These are phyloP conservation scores for Melanotaenia maccullochi DNA, from an alignment of 2,797 vertebrate species.

Conservation along the genomic window DNA sequence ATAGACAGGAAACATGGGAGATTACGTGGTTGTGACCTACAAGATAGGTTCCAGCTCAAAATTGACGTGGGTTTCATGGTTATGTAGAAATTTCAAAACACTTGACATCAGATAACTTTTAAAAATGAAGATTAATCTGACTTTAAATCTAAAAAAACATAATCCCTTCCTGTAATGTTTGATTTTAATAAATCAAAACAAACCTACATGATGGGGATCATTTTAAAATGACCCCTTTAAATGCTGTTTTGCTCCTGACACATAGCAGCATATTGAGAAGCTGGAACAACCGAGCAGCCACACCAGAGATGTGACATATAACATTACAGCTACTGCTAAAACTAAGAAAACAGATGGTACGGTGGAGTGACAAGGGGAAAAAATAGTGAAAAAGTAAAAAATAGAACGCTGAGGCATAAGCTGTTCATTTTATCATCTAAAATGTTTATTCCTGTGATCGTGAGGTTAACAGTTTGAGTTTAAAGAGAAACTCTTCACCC, in stretches of 20 bases:
- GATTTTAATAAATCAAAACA: conserved; percentile 35
- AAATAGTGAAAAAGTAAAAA: not conserved
- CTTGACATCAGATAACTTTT: not conserved
- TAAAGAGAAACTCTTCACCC: conserved; percentile 7
- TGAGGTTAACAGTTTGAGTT: not conserved
- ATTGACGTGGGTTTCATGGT: not conserved
- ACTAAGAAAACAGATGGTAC: conserved; percentile 7
- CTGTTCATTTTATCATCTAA: not conserved
- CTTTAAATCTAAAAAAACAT: conserved; percentile 1
- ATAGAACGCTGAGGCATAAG: not conserved
- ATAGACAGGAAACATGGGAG: not conserved
- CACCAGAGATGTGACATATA: conserved; percentile 6
- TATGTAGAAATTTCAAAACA: too few species aligned
- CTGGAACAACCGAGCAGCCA: conserved; percentile 8
- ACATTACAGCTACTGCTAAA: not conserved
- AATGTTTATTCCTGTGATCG: conserved; percentile 8
- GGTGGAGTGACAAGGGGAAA: not conserved
- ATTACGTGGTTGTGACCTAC: not conserved
- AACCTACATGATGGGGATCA: conserved; percentile 14
- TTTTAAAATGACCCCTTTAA: conserved; percentile 4
- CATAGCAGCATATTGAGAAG: conserved; percentile 13
- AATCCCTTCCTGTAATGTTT: conserved; percentile 6
- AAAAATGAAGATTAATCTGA: not conserved
- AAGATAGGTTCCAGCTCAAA: not conserved
- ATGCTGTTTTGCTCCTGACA: not conserved